phyloP scores from a whole-genome alignment of 2,797 vertebrate species.

The Lindbergichthys nudifrons region DNA sequence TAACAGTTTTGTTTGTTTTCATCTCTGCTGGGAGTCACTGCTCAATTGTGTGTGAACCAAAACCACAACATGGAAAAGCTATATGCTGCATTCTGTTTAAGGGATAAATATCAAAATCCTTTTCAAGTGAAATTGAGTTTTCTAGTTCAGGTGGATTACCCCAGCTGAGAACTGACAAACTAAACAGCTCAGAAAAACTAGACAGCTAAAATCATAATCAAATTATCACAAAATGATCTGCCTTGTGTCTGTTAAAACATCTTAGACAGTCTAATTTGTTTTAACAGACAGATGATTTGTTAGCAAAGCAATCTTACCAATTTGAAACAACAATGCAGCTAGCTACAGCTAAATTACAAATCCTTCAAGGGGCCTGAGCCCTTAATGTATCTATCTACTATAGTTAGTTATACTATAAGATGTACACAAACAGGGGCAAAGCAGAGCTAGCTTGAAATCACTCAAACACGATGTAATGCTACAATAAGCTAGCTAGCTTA shows the following conservation, averaged over 20 bases:
- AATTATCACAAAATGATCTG: too few relatives aligned
- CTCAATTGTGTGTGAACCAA: slow-evolving; percentile 27
- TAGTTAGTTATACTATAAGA: too few relatives aligned
- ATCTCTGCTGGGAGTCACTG: slow-evolving; percentile 27
- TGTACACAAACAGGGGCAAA: neutral
- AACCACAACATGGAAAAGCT: neutral
- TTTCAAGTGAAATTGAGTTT: neutral
- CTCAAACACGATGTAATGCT: slow-evolving; percentile 1
- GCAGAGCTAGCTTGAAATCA: neutral
- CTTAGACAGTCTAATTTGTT: neutral
- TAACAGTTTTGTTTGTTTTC: slow-evolving; percentile 47
- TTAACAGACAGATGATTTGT: neutral
- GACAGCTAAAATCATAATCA: too few relatives aligned
- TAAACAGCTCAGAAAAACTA: too few relatives aligned
- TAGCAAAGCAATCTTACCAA: too few relatives aligned
- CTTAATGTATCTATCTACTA: neutral
- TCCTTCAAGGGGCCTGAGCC: neutral
- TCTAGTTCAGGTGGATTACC: neutral
- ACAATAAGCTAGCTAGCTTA: neutral
- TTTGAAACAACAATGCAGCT: neutral
- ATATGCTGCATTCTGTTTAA: neutral
- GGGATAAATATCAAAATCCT: neutral
- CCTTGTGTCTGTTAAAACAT: too few relatives aligned
- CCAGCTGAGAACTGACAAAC: neutral
- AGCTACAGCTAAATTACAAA: neutral